Evolutionary conservation across 2,888 invertebrate species (phyloP).

Genomic region (Anodontia alba): DNA sequence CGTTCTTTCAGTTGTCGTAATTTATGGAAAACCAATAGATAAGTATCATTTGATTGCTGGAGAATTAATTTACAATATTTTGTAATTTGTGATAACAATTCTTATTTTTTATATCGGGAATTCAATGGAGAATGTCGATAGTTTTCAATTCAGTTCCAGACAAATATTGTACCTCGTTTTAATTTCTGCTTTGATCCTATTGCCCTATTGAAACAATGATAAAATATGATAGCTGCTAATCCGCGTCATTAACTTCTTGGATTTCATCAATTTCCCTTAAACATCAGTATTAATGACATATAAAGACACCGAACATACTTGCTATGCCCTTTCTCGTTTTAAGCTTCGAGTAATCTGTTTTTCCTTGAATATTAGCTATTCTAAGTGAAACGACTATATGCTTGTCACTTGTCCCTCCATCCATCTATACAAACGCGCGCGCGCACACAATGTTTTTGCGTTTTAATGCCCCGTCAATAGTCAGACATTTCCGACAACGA

Average conservation of each 20-base stretch:
- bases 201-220: not conserved
- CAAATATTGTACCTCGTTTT: not conserved
- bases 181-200: not conserved
- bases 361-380: no score
- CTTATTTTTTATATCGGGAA: not conserved
- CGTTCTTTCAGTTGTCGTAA: slow-evolving; percentile 40
- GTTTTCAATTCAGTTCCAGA: not conserved
- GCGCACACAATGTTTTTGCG: no score
- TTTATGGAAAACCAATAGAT: slow-evolving; percentile 57
- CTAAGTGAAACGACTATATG: no score
- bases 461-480: no score
- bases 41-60: slow-evolving; percentile 2
- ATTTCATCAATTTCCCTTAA: not conserved
- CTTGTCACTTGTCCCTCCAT: no score
- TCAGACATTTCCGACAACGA: no score
- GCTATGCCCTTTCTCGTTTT: no score
- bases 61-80: slow-evolving; percentile 15
- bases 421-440: no score
- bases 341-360: no score
- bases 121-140: not conserved
- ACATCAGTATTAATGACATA: no score
- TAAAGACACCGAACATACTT: no score
- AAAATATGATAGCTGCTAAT: slow-evolving; percentile 7
- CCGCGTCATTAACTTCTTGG: not conserved
- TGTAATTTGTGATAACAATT: slow-evolving; percentile 6